Conservation (phyloP, 2,797 vertebrate species). For the Lutjanus campechanus region DNA sequence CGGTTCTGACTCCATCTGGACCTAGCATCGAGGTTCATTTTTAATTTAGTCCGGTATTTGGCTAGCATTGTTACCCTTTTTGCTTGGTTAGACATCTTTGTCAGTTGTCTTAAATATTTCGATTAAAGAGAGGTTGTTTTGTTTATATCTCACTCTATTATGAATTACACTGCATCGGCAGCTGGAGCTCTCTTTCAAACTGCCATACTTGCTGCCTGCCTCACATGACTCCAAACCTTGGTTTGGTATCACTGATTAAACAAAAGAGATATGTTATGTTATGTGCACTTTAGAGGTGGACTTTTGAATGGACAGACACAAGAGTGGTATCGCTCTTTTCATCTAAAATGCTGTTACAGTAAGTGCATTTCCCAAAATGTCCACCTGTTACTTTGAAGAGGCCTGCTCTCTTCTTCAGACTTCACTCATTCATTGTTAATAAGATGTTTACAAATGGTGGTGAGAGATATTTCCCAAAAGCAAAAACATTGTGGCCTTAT, state of each 20-base stretch:
- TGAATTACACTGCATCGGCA: too few relatives aligned
- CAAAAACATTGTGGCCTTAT: conserved; percentile 6
- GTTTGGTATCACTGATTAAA: neutral
- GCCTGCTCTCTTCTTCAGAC: neutral
- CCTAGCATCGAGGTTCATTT: too few relatives aligned
- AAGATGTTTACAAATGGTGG: neutral
- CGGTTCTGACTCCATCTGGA: too few relatives aligned
- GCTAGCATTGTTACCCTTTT: too few relatives aligned
- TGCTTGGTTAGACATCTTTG: too few relatives aligned
- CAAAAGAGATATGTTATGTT: neutral
- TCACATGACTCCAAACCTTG: neutral
- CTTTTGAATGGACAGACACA: neutral
- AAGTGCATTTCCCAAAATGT: neutral
- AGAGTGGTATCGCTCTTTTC: neutral
- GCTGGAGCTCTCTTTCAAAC: too few relatives aligned
- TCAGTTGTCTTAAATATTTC: too few relatives aligned
- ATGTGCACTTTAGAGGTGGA: neutral
- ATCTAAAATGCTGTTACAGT: neutral
- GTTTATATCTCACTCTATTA: too few relatives aligned
- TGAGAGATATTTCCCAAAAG: conserved; percentile 1
- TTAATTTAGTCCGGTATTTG: too few relatives aligned
- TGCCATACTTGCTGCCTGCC: too few relatives aligned
- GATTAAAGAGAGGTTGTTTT: too few relatives aligned
- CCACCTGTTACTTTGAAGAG: neutral
- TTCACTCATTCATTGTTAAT: conserved; percentile 12